Evolutionary conservation across 1,140 invertebrate species (phyloP).

Genomic region (Drosophila littoralis): DNA sequence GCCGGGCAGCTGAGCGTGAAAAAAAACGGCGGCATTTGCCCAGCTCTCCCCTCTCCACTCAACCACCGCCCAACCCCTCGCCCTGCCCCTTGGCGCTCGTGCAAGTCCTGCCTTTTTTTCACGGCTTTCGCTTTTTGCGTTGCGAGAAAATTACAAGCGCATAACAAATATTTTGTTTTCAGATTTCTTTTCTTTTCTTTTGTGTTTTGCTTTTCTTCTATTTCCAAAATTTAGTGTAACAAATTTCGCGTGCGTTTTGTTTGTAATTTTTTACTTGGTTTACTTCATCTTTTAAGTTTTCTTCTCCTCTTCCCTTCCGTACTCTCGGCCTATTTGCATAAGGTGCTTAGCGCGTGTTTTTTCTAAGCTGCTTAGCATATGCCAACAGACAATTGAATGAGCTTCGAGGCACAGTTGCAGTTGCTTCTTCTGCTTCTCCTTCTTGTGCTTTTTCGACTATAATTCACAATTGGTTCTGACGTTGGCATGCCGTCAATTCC

Average conservation of each 20-base stretch:
- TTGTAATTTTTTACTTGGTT: slow-evolving; percentile 18
- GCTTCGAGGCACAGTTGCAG: slow-evolving; percentile 8
- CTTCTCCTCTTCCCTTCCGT: slow-evolving; percentile 22
- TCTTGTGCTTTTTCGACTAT: background rate
- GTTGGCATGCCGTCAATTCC: slow-evolving; percentile 33
- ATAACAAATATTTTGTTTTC: slow-evolving; percentile 81
- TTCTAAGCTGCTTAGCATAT: slow-evolving; percentile 75
- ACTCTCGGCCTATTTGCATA: slow-evolving; percentile 67
- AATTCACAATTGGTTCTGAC: slow-evolving; percentile 31
- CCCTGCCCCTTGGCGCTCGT: background rate
- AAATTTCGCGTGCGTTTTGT: slow-evolving; percentile 45
- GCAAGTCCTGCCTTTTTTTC: slow-evolving; percentile 44
- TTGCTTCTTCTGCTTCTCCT: background rate
- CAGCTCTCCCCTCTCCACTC: slow-evolving; percentile 32
- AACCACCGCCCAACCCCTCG: background rate
- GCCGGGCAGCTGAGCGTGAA: slow-evolving; percentile 65
- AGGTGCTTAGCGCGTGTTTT: slow-evolving; percentile 65
- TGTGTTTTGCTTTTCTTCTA: slow-evolving; percentile 11
- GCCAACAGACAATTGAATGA: slow-evolving; percentile 7
- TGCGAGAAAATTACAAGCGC: slow-evolving; percentile 76
- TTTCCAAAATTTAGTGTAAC: slow-evolving; percentile 16
- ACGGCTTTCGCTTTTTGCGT: slow-evolving; percentile 54
- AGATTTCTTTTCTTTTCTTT: slow-evolving; percentile 56
- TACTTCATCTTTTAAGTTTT: slow-evolving; percentile 12
- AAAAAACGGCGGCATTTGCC: slow-evolving; percentile 55